Evolutionary conservation across 2,113 vertebrate genomes (phyloP).

Genomic region (Mionectes macconnelli): DNA sequence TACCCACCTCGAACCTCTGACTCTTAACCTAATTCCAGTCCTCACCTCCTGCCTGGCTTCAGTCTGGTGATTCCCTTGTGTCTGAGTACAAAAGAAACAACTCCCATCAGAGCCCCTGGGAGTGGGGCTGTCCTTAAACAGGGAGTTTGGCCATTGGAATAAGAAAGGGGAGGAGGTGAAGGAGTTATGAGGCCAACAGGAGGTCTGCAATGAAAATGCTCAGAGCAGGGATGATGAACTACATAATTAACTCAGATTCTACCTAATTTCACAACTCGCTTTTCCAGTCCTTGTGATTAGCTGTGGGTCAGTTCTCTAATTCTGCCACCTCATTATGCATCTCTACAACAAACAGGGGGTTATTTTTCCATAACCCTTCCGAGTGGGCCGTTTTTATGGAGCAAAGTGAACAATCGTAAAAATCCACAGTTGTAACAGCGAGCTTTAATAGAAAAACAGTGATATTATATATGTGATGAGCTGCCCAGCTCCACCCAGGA

Average conservation of each 20-base stretch:
- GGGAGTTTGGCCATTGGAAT: background rate
- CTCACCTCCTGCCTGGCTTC: background rate
- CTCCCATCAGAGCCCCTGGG: accelerated
- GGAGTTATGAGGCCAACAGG: background rate
- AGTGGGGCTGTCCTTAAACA: background rate
- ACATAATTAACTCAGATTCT: background rate
- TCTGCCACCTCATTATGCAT: background rate
- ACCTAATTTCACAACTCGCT: background rate
- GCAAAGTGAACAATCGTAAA: background rate
- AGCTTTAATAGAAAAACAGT: background rate
- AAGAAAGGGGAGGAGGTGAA: background rate
- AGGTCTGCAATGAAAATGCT: background rate
- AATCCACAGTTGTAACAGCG: background rate
- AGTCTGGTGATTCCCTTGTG: background rate
- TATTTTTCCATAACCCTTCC: background rate
- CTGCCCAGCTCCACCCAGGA: background rate
- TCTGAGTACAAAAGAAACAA: background rate
- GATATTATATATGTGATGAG: background rate
- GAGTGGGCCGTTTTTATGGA: background rate
- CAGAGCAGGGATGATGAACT: background rate
- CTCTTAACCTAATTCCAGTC: background rate
- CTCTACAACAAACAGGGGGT: background rate
- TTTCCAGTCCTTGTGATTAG: background rate
- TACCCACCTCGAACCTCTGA: background rate
- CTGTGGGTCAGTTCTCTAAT: background rate